Evolutionary conservation across 2,888 invertebrate genomes (phyloP).

Genomic region (Apotomis turbidana): DNA sequence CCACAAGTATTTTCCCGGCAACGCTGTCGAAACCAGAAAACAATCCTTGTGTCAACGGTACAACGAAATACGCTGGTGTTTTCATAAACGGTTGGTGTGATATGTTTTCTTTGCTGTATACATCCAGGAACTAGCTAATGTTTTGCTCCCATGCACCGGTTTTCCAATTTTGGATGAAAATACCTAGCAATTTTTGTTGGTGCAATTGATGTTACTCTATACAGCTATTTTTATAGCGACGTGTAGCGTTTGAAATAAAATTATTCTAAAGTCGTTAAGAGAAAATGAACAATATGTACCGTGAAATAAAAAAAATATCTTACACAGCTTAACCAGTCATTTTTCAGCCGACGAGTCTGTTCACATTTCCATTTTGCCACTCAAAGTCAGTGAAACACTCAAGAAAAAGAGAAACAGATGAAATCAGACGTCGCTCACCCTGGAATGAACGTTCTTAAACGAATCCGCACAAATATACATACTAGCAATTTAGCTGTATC

Average conservation of each 20-base stretch:
- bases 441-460: no score
- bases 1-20: background rate
- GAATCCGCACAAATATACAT: no score
- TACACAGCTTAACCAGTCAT: no score
- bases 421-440: no score
- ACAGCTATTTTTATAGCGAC: background rate
- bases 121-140: slow-evolving; percentile 31
- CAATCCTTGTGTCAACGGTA: background rate
- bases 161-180: slow-evolving; percentile 25
- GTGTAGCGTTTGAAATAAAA: background rate
- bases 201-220: background rate
- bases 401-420: no score
- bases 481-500: no score
- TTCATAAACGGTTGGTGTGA: background rate
- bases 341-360: no score
- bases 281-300: background rate
- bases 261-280: background rate
- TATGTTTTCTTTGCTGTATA: slow-evolving; percentile 1
- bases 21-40: background rate
- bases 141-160: slow-evolving; percentile 16
- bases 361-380: no score
- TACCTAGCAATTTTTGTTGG: slow-evolving; percentile 22
- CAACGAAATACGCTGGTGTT: background rate
- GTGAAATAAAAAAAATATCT: no score
- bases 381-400: no score